These are phyloP conservation scores for Pipistrellus kuhlii DNA, from an alignment of 2,797 vertebrate genomes.

Conservation along the genomic window DNA sequence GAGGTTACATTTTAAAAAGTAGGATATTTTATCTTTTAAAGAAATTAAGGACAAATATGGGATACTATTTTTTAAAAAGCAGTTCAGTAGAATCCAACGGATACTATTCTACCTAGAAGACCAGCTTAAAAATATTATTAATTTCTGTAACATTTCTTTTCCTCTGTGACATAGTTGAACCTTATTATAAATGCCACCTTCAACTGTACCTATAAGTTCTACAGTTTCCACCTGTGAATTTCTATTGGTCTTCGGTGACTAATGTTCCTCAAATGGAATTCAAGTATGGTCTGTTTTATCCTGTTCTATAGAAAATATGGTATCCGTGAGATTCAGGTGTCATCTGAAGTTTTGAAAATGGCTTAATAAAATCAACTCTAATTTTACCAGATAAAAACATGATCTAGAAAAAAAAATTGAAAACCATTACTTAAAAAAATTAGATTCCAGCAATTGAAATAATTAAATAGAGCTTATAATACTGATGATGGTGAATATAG, in stretches of 20 bases:
- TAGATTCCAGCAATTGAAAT: constrained; percentile 41
- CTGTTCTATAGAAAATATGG: background rate
- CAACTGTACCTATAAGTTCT: background rate
- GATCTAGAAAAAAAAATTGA: background rate
- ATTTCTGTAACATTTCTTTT: constrained; percentile 9
- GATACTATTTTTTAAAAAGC: background rate
- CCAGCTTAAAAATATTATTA: constrained; percentile 29
- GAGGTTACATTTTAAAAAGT: constrained; percentile 4
- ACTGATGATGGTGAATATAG: background rate
- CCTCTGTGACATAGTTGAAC: background rate
- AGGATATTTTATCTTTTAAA: constrained; percentile 6
- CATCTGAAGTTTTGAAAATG: constrained; percentile 20
- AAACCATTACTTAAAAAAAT: background rate
- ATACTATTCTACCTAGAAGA: constrained; percentile 31
- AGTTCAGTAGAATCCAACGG: background rate
- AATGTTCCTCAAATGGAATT: constrained; percentile 17
- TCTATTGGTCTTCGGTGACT: background rate
- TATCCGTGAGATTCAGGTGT: background rate
- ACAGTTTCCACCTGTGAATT: constrained; percentile 7
- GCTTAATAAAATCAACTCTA: constrained; percentile 38
- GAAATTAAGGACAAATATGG: constrained; percentile 39
- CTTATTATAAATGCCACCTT: background rate
- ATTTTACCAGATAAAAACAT: constrained; percentile 59
- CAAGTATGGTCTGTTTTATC: constrained; percentile 36
- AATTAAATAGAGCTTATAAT: background rate